Evolutionary conservation across 2,888 invertebrate species (phyloP).

Genomic region (Sminthurinus aureus): DNA sequence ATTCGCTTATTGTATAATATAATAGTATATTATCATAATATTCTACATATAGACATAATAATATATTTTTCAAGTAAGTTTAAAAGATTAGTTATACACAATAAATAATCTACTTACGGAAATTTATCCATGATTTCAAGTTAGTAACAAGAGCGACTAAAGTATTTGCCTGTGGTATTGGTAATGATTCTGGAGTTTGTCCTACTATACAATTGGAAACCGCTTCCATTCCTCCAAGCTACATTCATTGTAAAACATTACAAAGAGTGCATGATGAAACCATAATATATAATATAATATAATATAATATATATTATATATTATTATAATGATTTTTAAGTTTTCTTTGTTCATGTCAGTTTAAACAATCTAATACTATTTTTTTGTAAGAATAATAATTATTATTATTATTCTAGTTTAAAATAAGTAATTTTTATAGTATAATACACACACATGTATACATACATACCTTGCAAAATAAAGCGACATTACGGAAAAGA

Average conservation of each 20-base stretch:
- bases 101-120: conserved; percentile 62
- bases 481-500: conserved; percentile 87
- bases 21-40: too few relatives aligned
- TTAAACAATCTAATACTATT: too few relatives aligned
- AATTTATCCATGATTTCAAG: conserved; percentile 92
- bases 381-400: not conserved
- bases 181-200: conserved; percentile 75
- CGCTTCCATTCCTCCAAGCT: conserved; percentile 82
- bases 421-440: conserved; percentile 3
- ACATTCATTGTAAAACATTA: too few relatives aligned
- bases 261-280: too few relatives aligned
- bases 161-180: conserved; percentile 88
- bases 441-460: too few relatives aligned
- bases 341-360: too few relatives aligned
- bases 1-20: not conserved
- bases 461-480: conserved; percentile 80
- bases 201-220: conserved; percentile 87
- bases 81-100: not conserved
- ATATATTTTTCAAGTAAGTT: too few relatives aligned
- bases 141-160: conserved; percentile 92
- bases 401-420: conserved; percentile 8
- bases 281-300: too few relatives aligned
- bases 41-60: too few relatives aligned
- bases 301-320: too few relatives aligned
- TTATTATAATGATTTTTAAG: too few relatives aligned